These are phyloP conservation scores for Procambarus clarkii DNA, from an alignment of 1,140 invertebrate genomes.

Conservation along the genomic window DNA sequence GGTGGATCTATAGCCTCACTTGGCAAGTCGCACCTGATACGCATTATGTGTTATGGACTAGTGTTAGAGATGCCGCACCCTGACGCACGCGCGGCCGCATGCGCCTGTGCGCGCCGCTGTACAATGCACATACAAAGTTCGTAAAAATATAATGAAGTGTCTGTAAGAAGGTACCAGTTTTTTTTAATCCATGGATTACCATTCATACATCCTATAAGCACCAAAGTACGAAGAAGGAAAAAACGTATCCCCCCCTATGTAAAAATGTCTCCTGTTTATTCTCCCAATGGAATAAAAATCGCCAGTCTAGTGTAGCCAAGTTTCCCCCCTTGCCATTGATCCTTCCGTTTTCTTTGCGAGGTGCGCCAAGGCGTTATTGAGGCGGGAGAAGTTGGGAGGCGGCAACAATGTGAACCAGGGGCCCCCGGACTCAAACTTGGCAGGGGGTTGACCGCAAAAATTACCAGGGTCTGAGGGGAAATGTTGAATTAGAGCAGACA, in stretches of 20 bases:
- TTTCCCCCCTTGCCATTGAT: conserved; percentile 12
- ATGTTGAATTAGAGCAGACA: background rate
- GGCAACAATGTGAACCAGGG: background rate
- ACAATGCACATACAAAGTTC: too few species aligned
- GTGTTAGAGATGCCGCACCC: too few species aligned
- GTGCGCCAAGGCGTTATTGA: background rate
- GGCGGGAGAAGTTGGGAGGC: background rate
- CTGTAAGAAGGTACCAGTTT: too few species aligned
- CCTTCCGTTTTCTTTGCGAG: conserved; percentile 7
- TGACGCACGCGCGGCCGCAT: too few species aligned
- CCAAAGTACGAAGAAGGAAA: background rate
- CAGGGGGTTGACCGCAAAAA: background rate
- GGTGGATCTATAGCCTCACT: too few species aligned
- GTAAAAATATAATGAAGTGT: too few species aligned
- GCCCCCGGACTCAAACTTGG: background rate
- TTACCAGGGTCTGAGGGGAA: background rate
- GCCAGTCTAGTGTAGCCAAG: conserved; percentile 13
- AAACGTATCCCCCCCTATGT: background rate
- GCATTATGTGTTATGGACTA: too few species aligned
- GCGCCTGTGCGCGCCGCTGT: too few species aligned
- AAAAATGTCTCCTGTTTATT: background rate
- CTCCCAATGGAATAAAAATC: background rate
- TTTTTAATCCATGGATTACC: too few species aligned
- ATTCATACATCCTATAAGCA: too few species aligned
- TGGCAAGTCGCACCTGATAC: too few species aligned